These are phyloP conservation scores for Peromyscus melanophrys DNA, from an alignment of 2,797 vertebrate species.

Conservation along the genomic window DNA sequence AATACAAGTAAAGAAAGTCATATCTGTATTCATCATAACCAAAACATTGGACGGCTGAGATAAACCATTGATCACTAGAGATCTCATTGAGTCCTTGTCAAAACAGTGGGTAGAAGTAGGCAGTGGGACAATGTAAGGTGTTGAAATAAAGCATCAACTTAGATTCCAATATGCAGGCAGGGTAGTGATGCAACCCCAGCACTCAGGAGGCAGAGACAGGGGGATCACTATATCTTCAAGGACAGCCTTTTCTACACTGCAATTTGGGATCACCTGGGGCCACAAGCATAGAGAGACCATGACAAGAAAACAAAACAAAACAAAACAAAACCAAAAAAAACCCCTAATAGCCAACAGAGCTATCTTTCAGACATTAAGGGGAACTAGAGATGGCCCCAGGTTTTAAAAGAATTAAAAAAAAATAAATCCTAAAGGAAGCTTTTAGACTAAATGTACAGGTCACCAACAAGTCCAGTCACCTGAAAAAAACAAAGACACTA, in stretches of 20 bases:
- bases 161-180: background rate
- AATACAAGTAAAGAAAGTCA: background rate
- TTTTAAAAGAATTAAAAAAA: background rate
- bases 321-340: background rate
- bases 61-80: background rate
- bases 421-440: background rate
- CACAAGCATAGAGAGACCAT: background rate
- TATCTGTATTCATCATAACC: background rate
- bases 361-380: background rate
- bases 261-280: no score
- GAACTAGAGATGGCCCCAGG: background rate
- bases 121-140: background rate
- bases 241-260: no score
- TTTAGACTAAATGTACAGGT: background rate
- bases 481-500: background rate
- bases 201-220: background rate
- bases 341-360: background rate
- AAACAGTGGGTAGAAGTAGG: background rate
- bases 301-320: background rate
- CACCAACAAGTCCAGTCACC: background rate
- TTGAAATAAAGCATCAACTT: background rate
- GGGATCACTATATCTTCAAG: background rate
- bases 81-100: background rate
- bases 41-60: background rate
- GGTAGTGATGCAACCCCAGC: background rate